Base-by-base conservation (phyloP, 1,140 invertebrate species). In the Aricia agestis region DNA sequence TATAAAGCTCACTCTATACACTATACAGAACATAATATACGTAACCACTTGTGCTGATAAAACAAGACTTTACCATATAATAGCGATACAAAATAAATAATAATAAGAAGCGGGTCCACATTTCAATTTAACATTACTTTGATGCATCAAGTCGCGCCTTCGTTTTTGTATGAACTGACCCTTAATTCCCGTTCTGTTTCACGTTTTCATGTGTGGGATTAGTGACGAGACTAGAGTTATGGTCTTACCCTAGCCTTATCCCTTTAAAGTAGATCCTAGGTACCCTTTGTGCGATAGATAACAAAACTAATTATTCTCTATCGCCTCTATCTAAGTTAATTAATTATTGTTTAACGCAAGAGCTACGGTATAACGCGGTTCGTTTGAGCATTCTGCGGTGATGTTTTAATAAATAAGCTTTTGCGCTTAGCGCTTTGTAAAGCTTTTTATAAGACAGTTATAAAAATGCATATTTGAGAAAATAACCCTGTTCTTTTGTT, bases 181-280 rank as follows among this genome's bases (percentile, higher is more conserved):
- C 36, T 36, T 36, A 82, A 85, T 85, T 87, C 86, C 87, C 85
- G 82, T 91, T 85, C 79, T 83, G 76, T 88, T 65, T n/a, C 15
- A 70, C 58, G 32, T 70, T 70, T 87, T 85, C 84, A 78, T 82
- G 78, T 83, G 79, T 68, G 74, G 86, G 88, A 90, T 90, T 90
- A 90, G 70, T 78, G 84, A 83, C 82, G 81, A 87, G 84, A 82
- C 78, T 74, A 80, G 78, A 83, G 81, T 88, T 89, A 88, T 82
- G 74, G 82, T 81, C 78, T 89, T 89, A 89, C 86, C 86, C 79
- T 83, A 80, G 78, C 75, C 80, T 72, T 66, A 52, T 52, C 45
- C 19, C 59, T 63, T 63, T 63, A 52, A 52, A 52, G 45, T 52
- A 19, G 59, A 25, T 63, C 19, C 59, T 63, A 63, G 59, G 19